Evolutionary conservation across 1,140 invertebrate genomes (phyloP), one percentile per base, ranked within the genome.

Genomic region (Macrotrachela quadricornifera): DNA sequence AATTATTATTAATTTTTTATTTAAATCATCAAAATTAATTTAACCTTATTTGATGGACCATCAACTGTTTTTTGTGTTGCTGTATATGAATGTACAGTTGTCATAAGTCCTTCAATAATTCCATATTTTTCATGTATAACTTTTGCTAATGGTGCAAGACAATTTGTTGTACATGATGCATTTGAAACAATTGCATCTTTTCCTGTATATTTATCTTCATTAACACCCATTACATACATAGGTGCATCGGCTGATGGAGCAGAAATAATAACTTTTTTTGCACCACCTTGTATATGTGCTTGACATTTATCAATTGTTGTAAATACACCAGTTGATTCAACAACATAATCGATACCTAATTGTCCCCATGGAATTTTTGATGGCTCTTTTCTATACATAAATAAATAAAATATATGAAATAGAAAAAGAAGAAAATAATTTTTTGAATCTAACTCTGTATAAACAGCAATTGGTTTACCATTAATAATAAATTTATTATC

Each of bases 111-210:
- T 66, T 95, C 86, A 56, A 84, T 74, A 64, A 96, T 94, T 62
- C 82, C 82, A 65, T 92, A 96, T 62, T 92, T 86, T 63, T 95
- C 87, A 59, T 81, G 71, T 61, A 96, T 80, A 47, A 99, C 87
- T 67, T 99, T 99, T 57, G 86, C 90, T 18, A 99, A 73, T 38
- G 94, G 94, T 60, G 94, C 94, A 55, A 99, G 75, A 66, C 92
- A 99, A 73, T 99, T 99, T 64, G 94, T 99, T 44, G 92, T 97
- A 76, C 92, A 99, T 11, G 87, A 95, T 47, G 91, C 91, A 64
- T 95, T 96, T 56, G 85, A 90, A 15, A 57, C 56, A 57, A 56
- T 49, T 43, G 82, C 80, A 72, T 76, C 77, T 46, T 75, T 75
- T 51, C 81, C 79, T 51, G 85, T 77, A 64, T 95, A 96, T 18